Base-by-base conservation (phyloP, 2,888 invertebrate species). In the Isoperla grammatica region DNA sequence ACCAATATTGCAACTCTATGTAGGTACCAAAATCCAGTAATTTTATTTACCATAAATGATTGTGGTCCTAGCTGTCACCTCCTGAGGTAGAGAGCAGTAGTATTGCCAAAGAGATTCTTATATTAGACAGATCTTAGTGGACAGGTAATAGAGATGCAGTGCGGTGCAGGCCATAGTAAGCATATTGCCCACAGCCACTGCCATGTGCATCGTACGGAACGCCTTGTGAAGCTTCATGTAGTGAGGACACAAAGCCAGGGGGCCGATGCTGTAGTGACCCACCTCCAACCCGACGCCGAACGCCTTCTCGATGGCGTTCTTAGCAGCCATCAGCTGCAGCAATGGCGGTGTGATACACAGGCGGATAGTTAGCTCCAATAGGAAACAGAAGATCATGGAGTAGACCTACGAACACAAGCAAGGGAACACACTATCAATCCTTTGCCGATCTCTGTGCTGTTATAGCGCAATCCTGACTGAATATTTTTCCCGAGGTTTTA, bases 171-270 rank as follows among this genome's bases (percentile, higher is more conserved):
- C 79, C 75, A 88, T 81, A 0, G 85, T 79, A 20, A 82, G 76
- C 75, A 93, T 82, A 70, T 92, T 92, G 59, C 89, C 88, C 73
- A 88, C 84, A 12, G 91, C 91, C 67, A 90, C 87, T 62, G 78
- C 79, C 71, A 87, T 85, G 75, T 93, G 93, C 56, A 86, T 81
- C 43, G 82, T 80, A 55, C 92, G 82, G 76, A 93, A 93, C 29
- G 82, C 78, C 65, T 79, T 81, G 69, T 91, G 83, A 13, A 90
- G 81, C 68, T 82, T 82, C 67, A 88, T 77, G 75, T 92, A 93
- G 71, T 88, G 86, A 0, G 90, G 88, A 71, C 90, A 90, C 70
- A 86, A 81, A 15, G 84, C 81, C 22, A 92, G 76, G 65, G 83
- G 81, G 56, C 89, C 88, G 23, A 86, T 79, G 45, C 86, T 77